Evolutionary conservation across 2,113 vertebrate species (phyloP).

Genomic region (Perca flavescens): DNA sequence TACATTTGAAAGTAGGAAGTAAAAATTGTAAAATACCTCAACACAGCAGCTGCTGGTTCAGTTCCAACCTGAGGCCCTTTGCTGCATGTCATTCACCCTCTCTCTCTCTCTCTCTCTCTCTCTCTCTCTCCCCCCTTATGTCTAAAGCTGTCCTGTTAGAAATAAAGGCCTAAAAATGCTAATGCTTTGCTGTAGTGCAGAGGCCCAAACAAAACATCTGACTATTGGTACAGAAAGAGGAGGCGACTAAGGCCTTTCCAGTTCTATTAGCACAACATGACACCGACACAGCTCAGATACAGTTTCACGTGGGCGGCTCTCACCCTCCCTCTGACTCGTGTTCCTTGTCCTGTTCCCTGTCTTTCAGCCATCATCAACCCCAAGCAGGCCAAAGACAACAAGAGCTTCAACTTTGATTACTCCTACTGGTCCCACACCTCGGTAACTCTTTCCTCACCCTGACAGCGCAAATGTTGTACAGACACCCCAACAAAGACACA

Average conservation of each 20-base stretch:
- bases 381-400: conserved; percentile 97
- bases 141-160: too few relatives aligned
- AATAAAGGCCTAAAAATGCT: not conserved
- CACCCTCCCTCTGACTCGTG: conserved; percentile 52
- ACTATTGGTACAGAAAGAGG: not conserved
- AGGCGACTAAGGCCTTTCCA: conserved; percentile 1
- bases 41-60: too few relatives aligned
- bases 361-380: conserved; percentile 95
- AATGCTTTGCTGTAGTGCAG: not conserved
- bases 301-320: conserved; percentile 44
- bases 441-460: conserved; percentile 80
- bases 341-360: conserved; percentile 73
- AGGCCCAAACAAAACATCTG: conserved; percentile 9
- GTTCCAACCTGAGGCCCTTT: too few relatives aligned
- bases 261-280: conserved; percentile 37
- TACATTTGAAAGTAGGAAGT: not conserved
- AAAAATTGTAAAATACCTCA: too few relatives aligned
- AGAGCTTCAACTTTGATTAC: conserved; percentile 99
- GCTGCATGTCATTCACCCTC: too few relatives aligned
- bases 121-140: too few relatives aligned
- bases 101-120: too few relatives aligned
- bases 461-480: not conserved
- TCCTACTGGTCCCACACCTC: conserved; percentile 99
- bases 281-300: conserved; percentile 29
- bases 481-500: not conserved